Percentiles rank a stretch among this genome's conserved stretches.
phyloP scores from a whole-genome alignment of 64 coral and sea anemone species.

The Montipora efflorescens region DNA sequence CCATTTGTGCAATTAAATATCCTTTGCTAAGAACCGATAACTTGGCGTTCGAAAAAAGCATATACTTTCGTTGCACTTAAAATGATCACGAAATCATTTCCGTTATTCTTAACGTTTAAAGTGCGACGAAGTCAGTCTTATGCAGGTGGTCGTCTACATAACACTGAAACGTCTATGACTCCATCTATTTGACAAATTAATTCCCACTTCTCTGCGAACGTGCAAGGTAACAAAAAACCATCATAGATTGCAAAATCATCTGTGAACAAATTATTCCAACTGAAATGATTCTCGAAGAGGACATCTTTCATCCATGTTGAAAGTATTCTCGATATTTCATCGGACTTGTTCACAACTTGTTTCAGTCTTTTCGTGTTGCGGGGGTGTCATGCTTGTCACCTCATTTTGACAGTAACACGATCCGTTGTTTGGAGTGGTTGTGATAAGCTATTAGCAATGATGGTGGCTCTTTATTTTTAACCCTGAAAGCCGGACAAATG shows the following conservation, averaged over 20 bases:
- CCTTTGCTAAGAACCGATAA: conserved; percentile 31
- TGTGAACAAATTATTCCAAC: no score
- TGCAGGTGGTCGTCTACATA: not conserved
- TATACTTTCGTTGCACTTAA: conserved; percentile 19
- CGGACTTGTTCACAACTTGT: conserved; percentile 4
- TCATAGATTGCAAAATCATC: not conserved
- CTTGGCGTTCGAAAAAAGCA: conserved; percentile 10
- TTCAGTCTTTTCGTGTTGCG: not conserved
- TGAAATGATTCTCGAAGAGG: not conserved
- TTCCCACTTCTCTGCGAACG: not conserved
- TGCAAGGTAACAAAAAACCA: not conserved
- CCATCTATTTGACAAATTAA: not conserved
- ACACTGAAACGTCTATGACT: no score
- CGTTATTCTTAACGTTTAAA: conserved; percentile 22
- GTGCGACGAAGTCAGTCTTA: not conserved
- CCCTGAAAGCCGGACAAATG: conserved; percentile 13
- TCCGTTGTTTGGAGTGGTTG: conserved; percentile 4
- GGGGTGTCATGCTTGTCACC: not conserved
- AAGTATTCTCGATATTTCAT: not conserved
- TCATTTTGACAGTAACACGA: conserved; percentile 25
- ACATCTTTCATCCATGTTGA: not conserved
- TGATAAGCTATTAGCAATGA: conserved; percentile 33
- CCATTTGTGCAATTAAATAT: conserved; percentile 23
- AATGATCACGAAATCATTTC: conserved; percentile 5
- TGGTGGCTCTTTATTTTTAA: not conserved